Base-by-base conservation (phyloP, 2,113 vertebrate genomes). In the Crotophaga sulcirostris region DNA sequence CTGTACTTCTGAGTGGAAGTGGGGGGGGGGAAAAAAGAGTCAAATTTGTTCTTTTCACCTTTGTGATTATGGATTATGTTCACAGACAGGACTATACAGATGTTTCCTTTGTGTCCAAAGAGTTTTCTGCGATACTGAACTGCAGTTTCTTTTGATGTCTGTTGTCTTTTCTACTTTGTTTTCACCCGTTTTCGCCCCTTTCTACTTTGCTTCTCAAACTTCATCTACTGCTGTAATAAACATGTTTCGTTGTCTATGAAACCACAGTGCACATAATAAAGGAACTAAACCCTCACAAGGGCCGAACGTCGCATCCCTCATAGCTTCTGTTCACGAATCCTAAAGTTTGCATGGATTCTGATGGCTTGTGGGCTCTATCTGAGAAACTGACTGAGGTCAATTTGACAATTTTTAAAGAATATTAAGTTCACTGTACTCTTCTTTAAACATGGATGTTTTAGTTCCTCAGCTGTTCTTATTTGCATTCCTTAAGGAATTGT, bases 281-380 rank as follows among this genome's bases (percentile, higher is more conserved):
- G 64, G 26, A 92, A 70, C 36, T 26, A 92, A 90, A 52, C 21
- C 13, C 17, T 90, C 20, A 33, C 11, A 79, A 64, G 25, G n/a
- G 18, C 21, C 1, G 0, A 86, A 34, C 12, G 11, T 26, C 1
- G 0, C 40, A 58, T 54, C 7, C 14, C 7, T 66, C 5, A 7
- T 29, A 70, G 8, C 26, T 86, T 92, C 38, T 11, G 14, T 42
- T 74, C 44, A 33, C 29, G 19, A 74, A 54, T 76, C 23, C 33
- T 74, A 56, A n/a, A 42, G 70, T 67, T 90, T 86, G 9, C 19
- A 25, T 45, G 12, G 5, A 74, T 75, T 90, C 56, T 77, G 20
- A 31, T 67, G 14, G 7, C 34, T 91, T 80, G n/a, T 79, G 25
- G 28, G 1, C 10, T 73, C 64, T 66, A 4, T 51, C 34, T 78